Percentiles rank a stretch among this genome's conserved stretches.
phyloP scores from a whole-genome alignment of 2,888 invertebrate genomes.

The Ferrisia virgata region DNA sequence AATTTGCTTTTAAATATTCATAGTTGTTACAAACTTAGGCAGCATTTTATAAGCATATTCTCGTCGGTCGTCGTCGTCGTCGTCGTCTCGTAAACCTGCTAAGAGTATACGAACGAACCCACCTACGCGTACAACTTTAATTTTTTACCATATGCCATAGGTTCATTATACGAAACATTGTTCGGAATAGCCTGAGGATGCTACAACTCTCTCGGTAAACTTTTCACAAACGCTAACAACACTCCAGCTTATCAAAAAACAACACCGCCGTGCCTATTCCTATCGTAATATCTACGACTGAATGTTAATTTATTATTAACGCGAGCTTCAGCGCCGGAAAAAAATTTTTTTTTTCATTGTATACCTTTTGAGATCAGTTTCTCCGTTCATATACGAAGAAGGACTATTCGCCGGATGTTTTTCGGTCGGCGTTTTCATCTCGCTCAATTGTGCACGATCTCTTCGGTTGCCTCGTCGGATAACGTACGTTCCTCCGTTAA shows the following conservation, averaged over 20 bases:
- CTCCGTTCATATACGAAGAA: not conserved
- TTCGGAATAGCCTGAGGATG: not conserved
- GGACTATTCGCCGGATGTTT: not conserved
- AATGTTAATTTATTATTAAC: too few relatives aligned
- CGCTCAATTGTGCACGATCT: slow-evolving; percentile 52
- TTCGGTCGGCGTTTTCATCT: slow-evolving; percentile 34
- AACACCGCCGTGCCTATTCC: too few relatives aligned
- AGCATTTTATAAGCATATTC: not conserved
- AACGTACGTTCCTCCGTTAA: slow-evolving; percentile 69
- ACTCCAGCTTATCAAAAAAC: too few relatives aligned
- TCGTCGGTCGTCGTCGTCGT: too few relatives aligned
- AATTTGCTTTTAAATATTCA: slow-evolving; percentile 14
- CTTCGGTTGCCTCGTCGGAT: slow-evolving; percentile 68
- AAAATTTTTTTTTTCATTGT: too few relatives aligned
- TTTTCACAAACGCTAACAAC: too few relatives aligned
- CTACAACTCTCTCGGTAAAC: not conserved
- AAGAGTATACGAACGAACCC: too few relatives aligned
- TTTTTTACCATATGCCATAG: not conserved
- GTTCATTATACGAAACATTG: not conserved
- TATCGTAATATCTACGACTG: too few relatives aligned
- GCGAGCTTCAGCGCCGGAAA: too few relatives aligned
- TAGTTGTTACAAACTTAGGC: not conserved
- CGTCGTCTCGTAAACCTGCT: too few relatives aligned
- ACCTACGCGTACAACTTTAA: not conserved
- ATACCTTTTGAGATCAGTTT: slow-evolving; percentile 44